Percentiles rank a stretch among this genome's conserved stretches.
phyloP scores from a whole-genome alignment of 2,797 vertebrate species.

The Chelidonichthys spinosus region DNA sequence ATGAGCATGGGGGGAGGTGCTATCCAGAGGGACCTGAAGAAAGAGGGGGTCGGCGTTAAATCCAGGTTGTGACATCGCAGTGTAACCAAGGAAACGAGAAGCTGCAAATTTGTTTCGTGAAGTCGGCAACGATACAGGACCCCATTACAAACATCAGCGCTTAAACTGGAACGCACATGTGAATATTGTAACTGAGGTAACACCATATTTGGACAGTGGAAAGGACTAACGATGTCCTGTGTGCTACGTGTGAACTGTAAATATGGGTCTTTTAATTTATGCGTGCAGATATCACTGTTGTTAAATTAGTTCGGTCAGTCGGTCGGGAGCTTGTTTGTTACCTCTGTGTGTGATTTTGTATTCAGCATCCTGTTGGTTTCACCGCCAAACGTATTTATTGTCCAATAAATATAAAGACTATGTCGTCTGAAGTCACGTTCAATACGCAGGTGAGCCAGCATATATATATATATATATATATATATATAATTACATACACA shows the following conservation, averaged over 20 bases:
- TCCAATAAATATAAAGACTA: constrained; percentile 57
- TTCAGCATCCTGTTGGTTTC: constrained; percentile 48
- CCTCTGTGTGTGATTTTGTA: constrained; percentile 53
- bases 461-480: too few species aligned
- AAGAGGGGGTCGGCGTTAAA: constrained; percentile 37
- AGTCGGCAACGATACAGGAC: not conserved
- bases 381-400: constrained; percentile 49
- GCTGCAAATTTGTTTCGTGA: too few species aligned
- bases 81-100: not conserved
- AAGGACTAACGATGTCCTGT: constrained; percentile 24
- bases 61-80: constrained; percentile 59
- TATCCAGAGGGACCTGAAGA: constrained; percentile 39
- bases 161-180: constrained; percentile 8
- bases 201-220: not conserved
- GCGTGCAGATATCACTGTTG: constrained; percentile 47
- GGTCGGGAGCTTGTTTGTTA: constrained; percentile 15
- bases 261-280: constrained; percentile 54
- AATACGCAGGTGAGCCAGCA: not conserved
- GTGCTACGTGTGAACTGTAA: constrained; percentile 48
- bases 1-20: constrained; percentile 4
- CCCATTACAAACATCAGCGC: not conserved
- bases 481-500: too few species aligned
- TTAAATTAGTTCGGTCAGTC: constrained; percentile 36
- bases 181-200: constrained; percentile 62
- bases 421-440: not conserved